A percentile compares a stretch with the other conserved stretches of the same genome.
These are phyloP conservation scores for Passer montanus DNA, from an alignment of 2,113 vertebrate genomes.

Conservation along the genomic window DNA sequence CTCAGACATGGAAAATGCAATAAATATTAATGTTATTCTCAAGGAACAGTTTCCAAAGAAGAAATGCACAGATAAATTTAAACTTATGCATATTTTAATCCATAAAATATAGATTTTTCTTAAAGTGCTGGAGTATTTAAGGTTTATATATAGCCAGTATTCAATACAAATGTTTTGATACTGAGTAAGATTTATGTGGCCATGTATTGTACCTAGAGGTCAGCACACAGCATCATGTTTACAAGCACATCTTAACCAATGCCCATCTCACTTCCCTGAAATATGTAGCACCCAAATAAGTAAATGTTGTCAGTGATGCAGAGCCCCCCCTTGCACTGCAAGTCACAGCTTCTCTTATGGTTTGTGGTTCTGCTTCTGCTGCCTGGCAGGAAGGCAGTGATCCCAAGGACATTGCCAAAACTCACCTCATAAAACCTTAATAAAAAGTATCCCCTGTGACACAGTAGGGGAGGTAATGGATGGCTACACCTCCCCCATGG, in stretches of 20 bases:
- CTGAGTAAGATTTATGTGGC: background rate
- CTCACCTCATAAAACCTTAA: background rate
- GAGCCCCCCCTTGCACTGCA: background rate
- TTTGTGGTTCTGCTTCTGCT: background rate
- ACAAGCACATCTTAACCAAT: conserved; percentile 16
- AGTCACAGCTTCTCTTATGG: background rate
- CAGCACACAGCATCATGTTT: conserved; percentile 5
- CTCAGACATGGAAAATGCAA: conserved; percentile 55
- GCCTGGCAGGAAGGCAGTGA: background rate
- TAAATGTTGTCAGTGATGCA: conserved; percentile 31
- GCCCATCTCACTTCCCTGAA: conserved; percentile 24
- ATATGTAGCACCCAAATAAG: conserved; percentile 35
- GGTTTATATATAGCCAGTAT: background rate
- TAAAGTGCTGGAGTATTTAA: conserved; percentile 38
- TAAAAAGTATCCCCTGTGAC: background rate
- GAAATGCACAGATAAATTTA: conserved; percentile 48
- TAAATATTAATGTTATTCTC: conserved; percentile 67
- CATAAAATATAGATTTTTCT: conserved; percentile 56
- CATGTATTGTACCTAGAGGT: background rate
- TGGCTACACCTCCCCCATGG: background rate
- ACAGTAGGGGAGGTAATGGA: background rate
- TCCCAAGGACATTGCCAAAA: background rate
- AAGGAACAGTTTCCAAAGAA: conserved; percentile 54
- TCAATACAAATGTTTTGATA: background rate
- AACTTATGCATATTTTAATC: conserved; percentile 60